phyloP scores from a whole-genome alignment of 2,888 invertebrate species.

The Odontocerum albicorne region DNA sequence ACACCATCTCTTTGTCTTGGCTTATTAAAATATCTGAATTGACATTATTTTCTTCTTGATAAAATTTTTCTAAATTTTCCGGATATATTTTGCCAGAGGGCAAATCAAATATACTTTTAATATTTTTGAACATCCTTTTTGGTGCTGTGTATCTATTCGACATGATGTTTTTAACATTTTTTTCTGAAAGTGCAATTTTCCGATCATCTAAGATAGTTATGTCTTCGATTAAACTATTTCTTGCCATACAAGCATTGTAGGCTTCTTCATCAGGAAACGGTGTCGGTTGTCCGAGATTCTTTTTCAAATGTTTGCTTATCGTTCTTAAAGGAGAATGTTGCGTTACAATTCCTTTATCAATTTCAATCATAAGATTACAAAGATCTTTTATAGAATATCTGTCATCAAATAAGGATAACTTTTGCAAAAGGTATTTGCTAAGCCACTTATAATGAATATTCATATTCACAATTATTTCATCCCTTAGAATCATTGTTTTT shows the following conservation, averaged over 20 bases:
- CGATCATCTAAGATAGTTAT: constrained; percentile 1
- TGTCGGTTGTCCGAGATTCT: constrained; percentile 49
- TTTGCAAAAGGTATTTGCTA: constrained; percentile 50
- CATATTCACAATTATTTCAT: constrained; percentile 62
- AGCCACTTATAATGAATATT: constrained; percentile 76
- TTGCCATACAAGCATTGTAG: constrained; percentile 6
- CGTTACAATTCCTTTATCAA: constrained; percentile 29
- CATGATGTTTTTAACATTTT: constrained; percentile 10
- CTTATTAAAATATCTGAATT: background rate
- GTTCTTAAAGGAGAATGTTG: constrained; percentile 43
- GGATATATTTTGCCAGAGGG: constrained; percentile 17
- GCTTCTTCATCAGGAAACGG: constrained; percentile 42
- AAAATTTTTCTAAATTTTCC: constrained; percentile 1
- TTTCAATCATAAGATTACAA: constrained; percentile 4
- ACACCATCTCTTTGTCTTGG: too few relatives aligned
- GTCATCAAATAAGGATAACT: background rate
- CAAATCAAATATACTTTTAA: constrained; percentile 22
- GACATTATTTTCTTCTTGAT: background rate
- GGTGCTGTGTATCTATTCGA: constrained; percentile 6
- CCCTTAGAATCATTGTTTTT: constrained; percentile 46
- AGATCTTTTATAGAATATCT: constrained; percentile 14
- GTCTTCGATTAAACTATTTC: constrained; percentile 19
- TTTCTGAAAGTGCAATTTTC: constrained; percentile 1
- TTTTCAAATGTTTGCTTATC: constrained; percentile 49
- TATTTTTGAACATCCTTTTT: constrained; percentile 13